Percentiles rank a stretch among this genome's conserved stretches.
phyloP scores from a whole-genome alignment of 23 tunicate genomes.

The Clavelina lepadiformis region DNA sequence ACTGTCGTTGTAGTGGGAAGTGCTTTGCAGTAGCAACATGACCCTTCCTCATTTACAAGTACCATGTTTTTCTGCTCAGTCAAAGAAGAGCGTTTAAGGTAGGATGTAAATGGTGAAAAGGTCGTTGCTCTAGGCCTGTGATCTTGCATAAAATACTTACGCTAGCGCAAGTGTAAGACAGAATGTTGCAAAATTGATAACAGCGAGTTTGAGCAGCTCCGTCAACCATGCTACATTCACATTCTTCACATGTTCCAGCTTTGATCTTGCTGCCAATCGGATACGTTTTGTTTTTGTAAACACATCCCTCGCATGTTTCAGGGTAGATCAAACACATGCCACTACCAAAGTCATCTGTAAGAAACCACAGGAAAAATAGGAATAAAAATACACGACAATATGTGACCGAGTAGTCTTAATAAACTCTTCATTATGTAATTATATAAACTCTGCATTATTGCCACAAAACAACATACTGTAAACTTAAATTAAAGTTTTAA shows the following conservation, averaged over 20 bases:
- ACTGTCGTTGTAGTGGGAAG: constrained; percentile 57
- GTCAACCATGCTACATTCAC: constrained; percentile 48
- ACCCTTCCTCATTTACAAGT: constrained; percentile 36
- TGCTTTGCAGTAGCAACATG: constrained; percentile 69
- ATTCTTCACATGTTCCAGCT: constrained; percentile 77
- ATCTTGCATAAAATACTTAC: too few species aligned
- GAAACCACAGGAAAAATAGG: too few species aligned
- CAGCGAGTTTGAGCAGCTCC: constrained; percentile 36
- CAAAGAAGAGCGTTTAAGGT: background rate
- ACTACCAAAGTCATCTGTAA: constrained; percentile 62
- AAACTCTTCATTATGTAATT: too few species aligned
- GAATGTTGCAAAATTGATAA: constrained; percentile 57
- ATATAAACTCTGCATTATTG: too few species aligned
- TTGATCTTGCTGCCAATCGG: constrained; percentile 66
- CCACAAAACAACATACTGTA: too few species aligned
- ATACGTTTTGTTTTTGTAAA: constrained; percentile 32
- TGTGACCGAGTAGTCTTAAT: too few species aligned
- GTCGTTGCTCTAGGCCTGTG: too few species aligned
- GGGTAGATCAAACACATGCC: constrained; percentile 65
- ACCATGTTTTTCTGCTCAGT: constrained; percentile 66
- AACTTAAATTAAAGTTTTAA: too few species aligned
- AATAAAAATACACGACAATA: too few species aligned
- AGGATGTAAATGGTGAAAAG: too few species aligned
- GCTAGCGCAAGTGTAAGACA: constrained; percentile 43
- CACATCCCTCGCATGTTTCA: constrained; percentile 64